A percentile compares a stretch with the other conserved stretches of the same genome.
Conservation (phyloP, 2,113 vertebrate species). For the Octodon degus region DNA sequence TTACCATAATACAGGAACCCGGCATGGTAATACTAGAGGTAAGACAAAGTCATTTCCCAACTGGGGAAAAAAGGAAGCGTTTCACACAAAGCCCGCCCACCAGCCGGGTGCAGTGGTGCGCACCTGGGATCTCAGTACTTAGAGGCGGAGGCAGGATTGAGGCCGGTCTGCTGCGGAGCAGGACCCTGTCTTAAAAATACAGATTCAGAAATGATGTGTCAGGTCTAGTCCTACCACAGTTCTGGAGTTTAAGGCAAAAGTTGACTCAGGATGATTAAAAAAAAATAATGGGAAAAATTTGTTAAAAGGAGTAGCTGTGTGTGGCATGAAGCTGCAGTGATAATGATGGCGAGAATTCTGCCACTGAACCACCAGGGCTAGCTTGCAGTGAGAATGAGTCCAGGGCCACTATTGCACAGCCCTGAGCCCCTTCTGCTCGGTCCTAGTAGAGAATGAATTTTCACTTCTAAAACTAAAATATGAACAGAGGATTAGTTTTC, state of each 20-base stretch:
- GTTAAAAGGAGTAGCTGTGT: background rate
- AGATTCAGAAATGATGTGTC: background rate
- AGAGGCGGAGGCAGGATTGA: background rate
- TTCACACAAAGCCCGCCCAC: background rate
- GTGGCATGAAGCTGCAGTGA: background rate
- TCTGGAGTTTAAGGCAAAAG: background rate
- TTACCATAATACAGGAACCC: constrained; percentile 94
- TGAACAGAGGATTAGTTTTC: background rate
- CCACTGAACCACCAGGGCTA: too few species aligned
- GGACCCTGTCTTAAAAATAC: background rate
- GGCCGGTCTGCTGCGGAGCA: background rate
- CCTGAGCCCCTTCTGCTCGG: background rate
- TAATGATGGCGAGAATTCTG: too few species aligned
- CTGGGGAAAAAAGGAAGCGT: background rate
- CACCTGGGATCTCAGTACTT: background rate
- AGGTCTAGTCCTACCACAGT: background rate
- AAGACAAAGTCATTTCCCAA: constrained; percentile 69
- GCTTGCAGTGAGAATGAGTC: background rate
- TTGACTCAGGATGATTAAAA: background rate
- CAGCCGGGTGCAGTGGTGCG: background rate
- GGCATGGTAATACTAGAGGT: constrained; percentile 97
- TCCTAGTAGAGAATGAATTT: background rate
- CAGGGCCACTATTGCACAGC: too few species aligned
- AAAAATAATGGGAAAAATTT: background rate
- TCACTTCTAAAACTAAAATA: background rate